Base-by-base conservation (phyloP, 2,888 invertebrate species). In the Eulithis prunata region DNA sequence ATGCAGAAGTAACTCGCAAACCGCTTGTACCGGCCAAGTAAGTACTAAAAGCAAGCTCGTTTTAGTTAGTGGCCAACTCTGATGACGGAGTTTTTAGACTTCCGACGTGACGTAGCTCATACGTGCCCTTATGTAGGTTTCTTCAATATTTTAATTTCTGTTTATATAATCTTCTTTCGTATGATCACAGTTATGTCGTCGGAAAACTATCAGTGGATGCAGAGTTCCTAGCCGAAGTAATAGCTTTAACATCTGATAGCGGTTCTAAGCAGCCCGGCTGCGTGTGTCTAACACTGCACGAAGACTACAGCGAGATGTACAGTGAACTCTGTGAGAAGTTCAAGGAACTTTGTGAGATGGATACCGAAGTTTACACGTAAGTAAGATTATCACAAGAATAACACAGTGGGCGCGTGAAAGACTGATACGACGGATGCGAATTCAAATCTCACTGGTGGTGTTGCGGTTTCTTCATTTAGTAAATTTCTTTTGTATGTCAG, bases 251-350 rank as follows among this genome's bases (percentile, higher is more conserved):
- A 0, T 14, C 72, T 0, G 79, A 78, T 0, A 82, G 84, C 45
- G 75, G 73, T 4, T 70, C 75, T 2, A 57, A 60, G 0, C 70
- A 72, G n/a, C 56, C 71, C 0, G 87, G 89, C 4, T 82, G 72
- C 68, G 77, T 90, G 0, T 90, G 91, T 38, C 71, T 89, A 8
- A 73, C 83, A 0, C 70, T 90, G 59, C 76, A 82, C 57, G 82
- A 78, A n/a, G 64, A 66, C 0, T 78, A 72, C 66, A 71, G 79
- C 4, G 54, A 21, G 0, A 71, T 75, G 1, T 91, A 82, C 70
- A 65, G 76, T 56, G 52, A 59, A 13, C 76, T 91, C 0, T 84
- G 87, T 56, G 83, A 75, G 0, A 80, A 83, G 0, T 85, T 81
- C 21, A 71, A 73, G 0, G 53, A 69, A 0, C 78, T 71, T 0